Conservation (phyloP, 2,888 invertebrate species). For the Nezara viridula region DNA sequence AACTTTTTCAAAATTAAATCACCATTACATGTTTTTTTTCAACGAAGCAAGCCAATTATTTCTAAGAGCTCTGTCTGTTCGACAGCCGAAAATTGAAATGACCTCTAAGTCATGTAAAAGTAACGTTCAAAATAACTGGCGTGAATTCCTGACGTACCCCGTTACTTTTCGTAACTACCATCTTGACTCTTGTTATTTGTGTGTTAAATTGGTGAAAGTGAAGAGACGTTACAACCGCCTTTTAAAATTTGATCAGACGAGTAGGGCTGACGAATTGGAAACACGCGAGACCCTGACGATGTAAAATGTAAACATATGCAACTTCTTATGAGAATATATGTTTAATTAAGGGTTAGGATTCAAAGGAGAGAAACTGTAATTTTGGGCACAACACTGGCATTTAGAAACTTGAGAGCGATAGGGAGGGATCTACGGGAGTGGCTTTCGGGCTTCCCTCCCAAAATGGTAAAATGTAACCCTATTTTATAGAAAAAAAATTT, state of each 20-base stretch:
- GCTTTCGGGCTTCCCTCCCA: too few relatives aligned
- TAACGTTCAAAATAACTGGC: constrained; percentile 2
- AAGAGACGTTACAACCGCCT: background rate
- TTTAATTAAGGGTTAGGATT: background rate
- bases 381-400: background rate
- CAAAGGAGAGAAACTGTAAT: background rate
- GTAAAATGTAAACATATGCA: background rate
- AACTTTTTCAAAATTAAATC: background rate
- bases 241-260: background rate
- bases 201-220: constrained; percentile 9
- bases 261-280: background rate
- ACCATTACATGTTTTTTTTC: background rate
- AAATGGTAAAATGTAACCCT: too few relatives aligned
- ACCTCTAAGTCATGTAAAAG: background rate
- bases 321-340: background rate
- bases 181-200: constrained; percentile 18
- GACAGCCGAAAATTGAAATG: background rate
- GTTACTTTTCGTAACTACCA: constrained; percentile 7
- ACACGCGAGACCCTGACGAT: background rate
- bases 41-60: background rate
- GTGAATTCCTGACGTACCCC: background rate
- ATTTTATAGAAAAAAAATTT: too few relatives aligned
- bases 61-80: background rate
- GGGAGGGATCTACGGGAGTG: too few relatives aligned
- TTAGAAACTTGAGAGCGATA: background rate